Base-by-base conservation (phyloP, 2,113 vertebrate genomes). In the Sinocyclocheilus grahami region DNA sequence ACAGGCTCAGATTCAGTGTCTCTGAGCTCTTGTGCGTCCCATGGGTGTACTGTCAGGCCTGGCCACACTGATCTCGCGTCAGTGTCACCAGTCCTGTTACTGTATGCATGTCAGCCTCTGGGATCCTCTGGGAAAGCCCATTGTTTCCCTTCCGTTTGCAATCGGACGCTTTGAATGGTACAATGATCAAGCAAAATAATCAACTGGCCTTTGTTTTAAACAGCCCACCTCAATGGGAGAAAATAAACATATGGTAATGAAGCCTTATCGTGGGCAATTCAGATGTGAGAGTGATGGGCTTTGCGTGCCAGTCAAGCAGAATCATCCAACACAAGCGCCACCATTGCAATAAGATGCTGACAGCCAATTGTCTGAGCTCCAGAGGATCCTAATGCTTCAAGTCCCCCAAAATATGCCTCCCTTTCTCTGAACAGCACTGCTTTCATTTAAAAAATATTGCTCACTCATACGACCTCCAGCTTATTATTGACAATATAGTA, bases 181-280 rank as follows among this genome's bases (percentile, higher is more conserved):
- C 91, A 93, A 90, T 91, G 92, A 94, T 93, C 92, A 92, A 91
- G 92, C 89, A 91, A 93, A 89, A 88, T 93, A 94, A 95, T 95
- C 93, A 93, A 92, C 90, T 90, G 90, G 86, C 90, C 94, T 95
- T 95, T 88, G 83, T 88, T 88, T 94, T 67, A 90, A 89, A 65
- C 91, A 82, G 91, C 87, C 84, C 81, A 14, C 76, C 91, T 93
- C 83, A 88, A 92, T 91, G 80, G 85, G 88, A 86, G 93, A 89
- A 90, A 94, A 94, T 91, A 92, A 93, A 91, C 90, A 77, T 94
- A 95, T 95, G 95, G 87, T 93, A 95, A 95, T 95, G 92, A 94
- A 92, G 93, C 90, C 91, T 95, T 95, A 95, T 95, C 94, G 77
- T 90, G 87, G 87, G 83, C 37, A 30, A 87, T 91, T 94, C 94